These are phyloP conservation scores for Euborellia annulipes DNA, from an alignment of 1,140 invertebrate species.

Conservation along the genomic window DNA sequence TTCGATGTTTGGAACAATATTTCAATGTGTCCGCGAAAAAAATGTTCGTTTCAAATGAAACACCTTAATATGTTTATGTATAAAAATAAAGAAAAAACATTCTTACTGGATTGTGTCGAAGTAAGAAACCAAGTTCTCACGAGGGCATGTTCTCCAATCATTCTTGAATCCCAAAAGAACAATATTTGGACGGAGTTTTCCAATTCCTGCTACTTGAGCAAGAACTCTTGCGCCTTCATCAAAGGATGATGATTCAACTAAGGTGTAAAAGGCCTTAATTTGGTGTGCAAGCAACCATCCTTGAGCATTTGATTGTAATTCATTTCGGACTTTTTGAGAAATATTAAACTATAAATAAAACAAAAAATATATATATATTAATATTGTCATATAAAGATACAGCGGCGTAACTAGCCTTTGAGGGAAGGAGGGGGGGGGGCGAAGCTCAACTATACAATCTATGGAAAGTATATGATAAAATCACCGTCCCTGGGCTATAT, in stretches of 20 bases:
- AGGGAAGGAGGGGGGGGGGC: no score
- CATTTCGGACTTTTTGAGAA: slow-evolving; percentile 27
- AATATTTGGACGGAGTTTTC: slow-evolving; percentile 81
- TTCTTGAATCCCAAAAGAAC: slow-evolving; percentile 82
- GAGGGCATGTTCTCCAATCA: slow-evolving; percentile 66
- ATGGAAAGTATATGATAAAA: no score
- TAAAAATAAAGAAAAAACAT: no score
- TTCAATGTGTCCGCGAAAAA: no score
- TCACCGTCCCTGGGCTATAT: no score
- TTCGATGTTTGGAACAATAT: no score
- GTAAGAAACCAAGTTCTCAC: slow-evolving; percentile 61
- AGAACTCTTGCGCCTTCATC: slow-evolving; percentile 55
- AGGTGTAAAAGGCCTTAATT: slow-evolving; percentile 80
- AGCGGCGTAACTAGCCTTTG: no score
- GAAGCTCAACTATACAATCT: no score
- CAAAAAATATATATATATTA: no score
- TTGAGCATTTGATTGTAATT: slow-evolving; percentile 41
- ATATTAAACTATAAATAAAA: slow-evolving; percentile 12
- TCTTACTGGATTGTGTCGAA: slow-evolving; percentile 87
- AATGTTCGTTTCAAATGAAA: no score
- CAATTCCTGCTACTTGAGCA: slow-evolving; percentile 67
- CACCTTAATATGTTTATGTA: no score
- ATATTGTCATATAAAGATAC: no score
- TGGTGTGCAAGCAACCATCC: slow-evolving; percentile 70
- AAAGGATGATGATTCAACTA: slow-evolving; percentile 64